A percentile compares a stretch with the other conserved stretches of the same genome.
Conservation (phyloP, 2,888 invertebrate species). For the Dendrolimus houi region DNA sequence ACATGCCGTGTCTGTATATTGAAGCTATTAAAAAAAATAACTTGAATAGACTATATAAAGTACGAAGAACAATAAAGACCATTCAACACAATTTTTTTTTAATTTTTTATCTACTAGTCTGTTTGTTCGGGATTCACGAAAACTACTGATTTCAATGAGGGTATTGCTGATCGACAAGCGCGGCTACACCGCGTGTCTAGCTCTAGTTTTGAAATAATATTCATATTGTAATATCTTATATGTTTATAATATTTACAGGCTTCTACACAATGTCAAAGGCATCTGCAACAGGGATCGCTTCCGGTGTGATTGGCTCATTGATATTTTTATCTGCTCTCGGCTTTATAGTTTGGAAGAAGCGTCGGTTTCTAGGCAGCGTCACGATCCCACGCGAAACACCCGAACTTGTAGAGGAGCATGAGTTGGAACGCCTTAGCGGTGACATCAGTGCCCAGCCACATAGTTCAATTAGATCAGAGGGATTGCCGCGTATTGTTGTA, state of each 20-base stretch:
- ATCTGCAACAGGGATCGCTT: conserved; percentile 51
- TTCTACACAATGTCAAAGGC: conserved; percentile 57
- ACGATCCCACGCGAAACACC: conserved; percentile 7
- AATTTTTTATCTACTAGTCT: too few relatives aligned
- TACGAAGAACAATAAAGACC: too few relatives aligned
- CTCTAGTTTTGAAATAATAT: too few relatives aligned
- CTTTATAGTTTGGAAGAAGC: conserved; percentile 47
- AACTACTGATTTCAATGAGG: too few relatives aligned
- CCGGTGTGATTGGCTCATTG: conserved; percentile 40
- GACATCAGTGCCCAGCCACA: too few relatives aligned
- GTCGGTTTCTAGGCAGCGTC: conserved; percentile 32
- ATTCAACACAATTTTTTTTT: too few relatives aligned
- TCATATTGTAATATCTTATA: neutral
- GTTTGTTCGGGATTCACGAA: too few relatives aligned
- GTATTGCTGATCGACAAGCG: too few relatives aligned
- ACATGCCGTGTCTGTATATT: too few relatives aligned
- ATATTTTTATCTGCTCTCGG: conserved; percentile 34
- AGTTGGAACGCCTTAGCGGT: conserved; percentile 20
- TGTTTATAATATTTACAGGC: conserved; percentile 30
- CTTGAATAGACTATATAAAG: too few relatives aligned
- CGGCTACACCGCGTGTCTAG: too few relatives aligned
- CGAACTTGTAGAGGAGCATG: conserved; percentile 28
- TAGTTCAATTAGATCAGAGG: conserved; percentile 9
- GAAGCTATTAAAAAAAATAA: too few relatives aligned
- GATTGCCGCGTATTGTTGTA: conserved; percentile 30